A percentile compares a stretch with the other conserved stretches of the same genome.
phyloP scores from a whole-genome alignment of 2,113 vertebrate species.

The Turnix velox region DNA sequence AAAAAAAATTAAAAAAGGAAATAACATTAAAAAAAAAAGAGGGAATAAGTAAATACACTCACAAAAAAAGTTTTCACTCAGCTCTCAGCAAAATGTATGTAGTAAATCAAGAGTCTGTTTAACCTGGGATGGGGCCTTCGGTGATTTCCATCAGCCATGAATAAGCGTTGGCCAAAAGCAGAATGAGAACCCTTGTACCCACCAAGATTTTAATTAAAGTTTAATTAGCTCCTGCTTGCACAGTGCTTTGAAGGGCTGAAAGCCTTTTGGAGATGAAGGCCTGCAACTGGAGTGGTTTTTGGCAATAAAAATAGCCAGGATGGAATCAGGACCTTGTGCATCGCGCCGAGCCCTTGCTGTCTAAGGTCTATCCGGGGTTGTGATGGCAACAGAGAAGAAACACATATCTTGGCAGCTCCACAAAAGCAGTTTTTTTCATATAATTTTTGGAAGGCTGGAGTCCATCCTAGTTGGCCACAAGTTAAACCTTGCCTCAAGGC shows the following conservation, averaged over 20 bases:
- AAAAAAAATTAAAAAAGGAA: not conserved
- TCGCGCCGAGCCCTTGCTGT: accelerated
- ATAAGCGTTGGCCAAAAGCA: not conserved
- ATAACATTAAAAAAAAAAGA: not conserved
- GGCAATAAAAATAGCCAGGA: not conserved
- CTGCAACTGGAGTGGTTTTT: not conserved
- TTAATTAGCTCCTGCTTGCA: constrained; percentile 35
- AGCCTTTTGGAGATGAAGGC: not conserved
- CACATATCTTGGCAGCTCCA: not conserved
- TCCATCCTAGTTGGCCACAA: not conserved
- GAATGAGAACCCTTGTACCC: not conserved
- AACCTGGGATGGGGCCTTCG: not conserved
- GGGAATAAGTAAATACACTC: constrained; percentile 28
- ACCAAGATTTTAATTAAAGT: constrained; percentile 31
- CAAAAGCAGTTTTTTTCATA: not conserved
- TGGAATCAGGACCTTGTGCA: not conserved
- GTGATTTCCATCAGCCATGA: not conserved
- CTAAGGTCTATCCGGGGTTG: not conserved
- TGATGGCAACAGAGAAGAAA: not conserved
- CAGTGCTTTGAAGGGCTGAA: not conserved
- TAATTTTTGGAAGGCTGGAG: not conserved
- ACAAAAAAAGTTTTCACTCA: constrained; percentile 13
- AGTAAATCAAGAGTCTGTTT: not conserved
- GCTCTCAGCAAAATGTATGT: not conserved
- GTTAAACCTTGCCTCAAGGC: not conserved